Percentiles rank a stretch among this genome's conserved stretches.
These are phyloP conservation scores for Urechis unicinctus DNA, from an alignment of 2,888 invertebrate species.

Conservation along the genomic window DNA sequence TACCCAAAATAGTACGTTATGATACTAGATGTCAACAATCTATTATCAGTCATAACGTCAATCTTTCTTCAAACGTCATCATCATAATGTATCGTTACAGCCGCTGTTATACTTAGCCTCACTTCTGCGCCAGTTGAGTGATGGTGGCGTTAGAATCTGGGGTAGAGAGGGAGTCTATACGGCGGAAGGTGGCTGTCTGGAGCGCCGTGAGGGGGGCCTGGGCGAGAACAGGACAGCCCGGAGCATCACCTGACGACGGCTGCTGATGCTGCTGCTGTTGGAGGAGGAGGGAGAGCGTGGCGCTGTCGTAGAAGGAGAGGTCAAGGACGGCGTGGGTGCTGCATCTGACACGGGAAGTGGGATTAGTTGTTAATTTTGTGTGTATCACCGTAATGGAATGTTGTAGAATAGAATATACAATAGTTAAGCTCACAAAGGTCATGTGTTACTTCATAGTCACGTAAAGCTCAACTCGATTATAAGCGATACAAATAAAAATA, in stretches of 20 bases:
- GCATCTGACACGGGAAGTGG: conserved; percentile 20
- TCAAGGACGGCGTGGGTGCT: conserved; percentile 34
- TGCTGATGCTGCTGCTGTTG: conserved; percentile 32
- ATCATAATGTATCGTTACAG: too few species aligned
- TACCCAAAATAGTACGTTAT: too few species aligned
- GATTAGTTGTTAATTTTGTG: too few species aligned
- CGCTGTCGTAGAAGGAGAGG: conserved; percentile 43
- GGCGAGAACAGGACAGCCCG: conserved; percentile 34
- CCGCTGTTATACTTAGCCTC: background rate
- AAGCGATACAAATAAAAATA: too few species aligned
- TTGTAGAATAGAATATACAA: too few species aligned
- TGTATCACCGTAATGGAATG: too few species aligned
- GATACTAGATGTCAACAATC: too few species aligned
- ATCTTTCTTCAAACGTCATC: too few species aligned
- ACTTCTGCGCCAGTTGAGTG: background rate
- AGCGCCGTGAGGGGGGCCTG: conserved; percentile 33
- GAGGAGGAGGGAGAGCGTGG: conserved; percentile 41
- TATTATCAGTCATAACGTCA: too few species aligned
- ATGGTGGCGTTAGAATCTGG: background rate
- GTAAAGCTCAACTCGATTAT: too few species aligned
- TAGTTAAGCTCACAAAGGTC: too few species aligned
- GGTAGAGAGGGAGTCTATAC: background rate
- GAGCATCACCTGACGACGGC: background rate
- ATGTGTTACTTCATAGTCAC: too few species aligned
- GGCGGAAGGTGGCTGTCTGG: conserved; percentile 4